These are phyloP conservation scores for Anisognathus igniventris DNA, from an alignment of 2,797 vertebrate species.

Conservation along the genomic window DNA sequence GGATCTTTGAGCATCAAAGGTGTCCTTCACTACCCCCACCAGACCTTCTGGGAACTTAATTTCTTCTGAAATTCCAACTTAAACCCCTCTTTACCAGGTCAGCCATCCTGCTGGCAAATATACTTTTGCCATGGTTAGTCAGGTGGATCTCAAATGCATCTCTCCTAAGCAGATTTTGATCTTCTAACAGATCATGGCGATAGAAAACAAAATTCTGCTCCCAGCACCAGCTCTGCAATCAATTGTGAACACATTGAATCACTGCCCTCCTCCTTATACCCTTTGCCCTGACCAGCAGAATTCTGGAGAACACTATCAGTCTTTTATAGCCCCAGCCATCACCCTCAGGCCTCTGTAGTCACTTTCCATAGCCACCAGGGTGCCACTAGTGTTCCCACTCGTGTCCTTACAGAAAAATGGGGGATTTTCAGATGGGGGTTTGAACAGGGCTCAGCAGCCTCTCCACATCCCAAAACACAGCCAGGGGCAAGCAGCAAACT, in stretches of 20 bases:
- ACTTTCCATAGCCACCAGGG: neutral
- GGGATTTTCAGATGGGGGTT: neutral
- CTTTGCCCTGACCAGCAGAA: neutral
- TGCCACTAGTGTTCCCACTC: neutral
- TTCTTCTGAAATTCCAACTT: neutral
- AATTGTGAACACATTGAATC: neutral
- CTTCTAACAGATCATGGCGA: neutral
- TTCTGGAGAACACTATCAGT: neutral
- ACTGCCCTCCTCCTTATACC: neutral
- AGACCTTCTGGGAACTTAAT: neutral
- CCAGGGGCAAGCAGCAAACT: neutral
- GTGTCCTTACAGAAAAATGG: neutral
- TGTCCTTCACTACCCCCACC: rapidly evolving
- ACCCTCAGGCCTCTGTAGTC: neutral
- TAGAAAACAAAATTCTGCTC: neutral
- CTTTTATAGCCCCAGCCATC: neutral
- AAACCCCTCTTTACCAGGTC: neutral
- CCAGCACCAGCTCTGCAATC: neutral
- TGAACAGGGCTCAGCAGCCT: neutral
- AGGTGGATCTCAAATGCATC: no score
- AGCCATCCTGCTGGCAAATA: neutral
- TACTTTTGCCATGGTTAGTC: neutral
- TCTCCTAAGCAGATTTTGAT: neutral
- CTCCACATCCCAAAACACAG: neutral
- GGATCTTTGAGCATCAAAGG: neutral